Base-by-base conservation (phyloP, 1,140 invertebrate species). In the Calycopis cecrops region DNA sequence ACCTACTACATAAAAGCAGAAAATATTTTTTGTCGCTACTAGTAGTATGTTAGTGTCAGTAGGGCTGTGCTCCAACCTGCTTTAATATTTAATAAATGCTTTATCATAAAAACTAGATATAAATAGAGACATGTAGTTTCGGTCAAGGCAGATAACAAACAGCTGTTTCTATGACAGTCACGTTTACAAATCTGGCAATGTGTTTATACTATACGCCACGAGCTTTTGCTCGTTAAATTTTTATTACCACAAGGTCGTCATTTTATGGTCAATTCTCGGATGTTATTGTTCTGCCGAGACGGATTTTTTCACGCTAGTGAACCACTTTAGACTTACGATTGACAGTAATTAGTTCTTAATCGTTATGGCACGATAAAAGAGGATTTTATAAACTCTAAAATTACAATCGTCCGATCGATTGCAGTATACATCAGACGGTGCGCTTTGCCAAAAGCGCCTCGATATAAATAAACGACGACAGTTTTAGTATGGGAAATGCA, bases 201-300 rank as follows among this genome's bases (percentile, higher is more conserved):
- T 73, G 79, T 76, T 76, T 73, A 69, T 80, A 76, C 71, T 74
- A 76, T 57, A 71, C 62, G 65, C 72, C 63, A 69, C 78, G 76
- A 73, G 74, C 69, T 76, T 71, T 53, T 65, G 76, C 79, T 86
- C 81, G 86, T 88, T 89, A 89, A 89, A 89, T 84, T 89, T 88
- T 89, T 89, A 89, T 88, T 76, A 76, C 85, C 76, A 59, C 87
- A 89, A 89, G 87, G 87, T 88, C 87, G 85, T 65, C 78, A 74
- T 68, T 88, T 88, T 88, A 88, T 87, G 87, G 84, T 88, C 84
- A 86, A 88, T 88, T 82, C 85, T 79, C 67, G 79, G 77, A 76
- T 71, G 76, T 87, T 87, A 88, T 87, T 85, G 81, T 88, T 87
- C 72, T 12, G 69, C 74, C 63, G 76, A 69, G 69, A 57, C 35